Evolutionary conservation across 2,797 vertebrate genomes (phyloP).

Genomic region (Sebastes kiyomatsui): DNA sequence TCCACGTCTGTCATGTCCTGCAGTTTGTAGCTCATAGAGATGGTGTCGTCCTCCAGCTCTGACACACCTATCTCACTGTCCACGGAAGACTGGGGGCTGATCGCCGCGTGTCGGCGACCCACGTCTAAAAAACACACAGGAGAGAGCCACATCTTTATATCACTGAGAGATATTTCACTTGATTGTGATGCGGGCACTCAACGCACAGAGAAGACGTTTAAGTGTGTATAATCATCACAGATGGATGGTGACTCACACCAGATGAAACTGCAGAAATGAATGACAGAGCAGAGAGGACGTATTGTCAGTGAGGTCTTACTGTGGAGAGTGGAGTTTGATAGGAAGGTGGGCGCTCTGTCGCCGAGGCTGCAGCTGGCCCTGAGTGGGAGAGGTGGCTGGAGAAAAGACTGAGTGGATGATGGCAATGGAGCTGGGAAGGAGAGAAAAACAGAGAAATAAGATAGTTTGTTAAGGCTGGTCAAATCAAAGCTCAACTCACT

Average conservation of each 20-base stretch:
- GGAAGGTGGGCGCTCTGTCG: slow-evolving; percentile 83
- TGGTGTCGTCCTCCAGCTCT: slow-evolving; percentile 92
- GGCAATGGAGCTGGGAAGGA: slow-evolving; percentile 65
- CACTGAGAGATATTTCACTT: background rate
- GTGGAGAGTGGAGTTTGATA: slow-evolving; percentile 77
- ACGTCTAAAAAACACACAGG: slow-evolving; percentile 76
- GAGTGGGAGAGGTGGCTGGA: slow-evolving; percentile 68
- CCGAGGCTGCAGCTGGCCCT: slow-evolving; percentile 70
- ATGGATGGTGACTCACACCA: background rate
- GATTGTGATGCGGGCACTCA: background rate
- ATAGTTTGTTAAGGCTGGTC: background rate
- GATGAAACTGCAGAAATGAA: background rate
- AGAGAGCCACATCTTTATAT: background rate
- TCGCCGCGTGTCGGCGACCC: slow-evolving; percentile 84
- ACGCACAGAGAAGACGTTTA: background rate
- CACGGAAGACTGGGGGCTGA: slow-evolving; percentile 95
- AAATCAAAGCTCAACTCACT: slow-evolving; percentile 7
- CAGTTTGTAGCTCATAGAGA: slow-evolving; percentile 97
- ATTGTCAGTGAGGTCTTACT: slow-evolving; percentile 73
- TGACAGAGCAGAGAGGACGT: background rate
- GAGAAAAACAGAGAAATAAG: slow-evolving; percentile 29
- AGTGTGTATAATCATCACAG: background rate
- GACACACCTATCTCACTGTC: slow-evolving; percentile 94
- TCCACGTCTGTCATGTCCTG: slow-evolving; percentile 99
- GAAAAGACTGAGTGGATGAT: slow-evolving; percentile 64